Percentiles rank a stretch among this genome's conserved stretches.
Conservation (phyloP, 2,113 vertebrate genomes). For the Forbesichthys papilliferus region DNA sequence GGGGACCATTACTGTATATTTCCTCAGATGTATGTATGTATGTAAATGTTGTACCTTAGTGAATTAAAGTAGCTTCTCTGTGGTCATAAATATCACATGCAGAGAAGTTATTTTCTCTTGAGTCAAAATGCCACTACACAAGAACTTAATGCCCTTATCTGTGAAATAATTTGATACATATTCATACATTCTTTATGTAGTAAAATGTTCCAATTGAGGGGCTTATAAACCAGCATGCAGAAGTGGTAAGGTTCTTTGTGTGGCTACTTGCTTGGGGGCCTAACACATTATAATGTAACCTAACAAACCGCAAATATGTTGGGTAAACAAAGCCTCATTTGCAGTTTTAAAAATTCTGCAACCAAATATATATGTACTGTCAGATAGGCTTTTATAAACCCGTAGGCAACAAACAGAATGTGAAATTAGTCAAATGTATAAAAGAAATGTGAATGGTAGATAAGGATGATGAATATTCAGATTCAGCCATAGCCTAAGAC, state of each 20-base stretch:
- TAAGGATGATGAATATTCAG: not conserved
- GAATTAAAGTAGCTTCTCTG: slow-evolving; percentile 25
- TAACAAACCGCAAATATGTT: too few species aligned
- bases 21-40: slow-evolving; percentile 36
- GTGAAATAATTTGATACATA: not conserved
- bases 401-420: not conserved
- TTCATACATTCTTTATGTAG: not conserved
- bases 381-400: not conserved
- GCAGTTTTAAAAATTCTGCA: not conserved
- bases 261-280: not conserved
- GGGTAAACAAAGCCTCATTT: not conserved
- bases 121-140: not conserved
- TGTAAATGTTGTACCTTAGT: slow-evolving; percentile 32
- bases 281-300: too few species aligned
- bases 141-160: not conserved
- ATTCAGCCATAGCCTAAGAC: not conserved
- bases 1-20: slow-evolving; percentile 44
- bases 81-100: slow-evolving; percentile 34
- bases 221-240: not conserved
- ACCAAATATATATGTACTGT: not conserved
- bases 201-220: not conserved
- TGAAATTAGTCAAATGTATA: slow-evolving; percentile 1
- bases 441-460: not conserved
- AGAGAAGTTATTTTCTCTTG: slow-evolving; percentile 7
- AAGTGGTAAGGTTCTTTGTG: not conserved